These are phyloP conservation scores for Pseudotriccus pelzelni DNA, from an alignment of 2,797 vertebrate genomes.

Conservation along the genomic window DNA sequence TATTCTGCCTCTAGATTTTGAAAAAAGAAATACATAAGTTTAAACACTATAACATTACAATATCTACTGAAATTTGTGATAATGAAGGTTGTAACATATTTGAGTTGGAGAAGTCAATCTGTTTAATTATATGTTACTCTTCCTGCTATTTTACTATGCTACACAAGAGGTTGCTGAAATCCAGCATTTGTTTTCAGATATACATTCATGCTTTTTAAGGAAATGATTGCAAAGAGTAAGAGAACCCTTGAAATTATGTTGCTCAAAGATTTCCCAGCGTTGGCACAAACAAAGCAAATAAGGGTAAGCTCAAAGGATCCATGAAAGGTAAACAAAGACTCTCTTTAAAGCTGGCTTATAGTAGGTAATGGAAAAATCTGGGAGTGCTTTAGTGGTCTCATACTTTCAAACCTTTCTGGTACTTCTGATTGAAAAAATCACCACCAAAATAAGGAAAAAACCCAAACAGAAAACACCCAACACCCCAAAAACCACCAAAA, in stretches of 20 bases:
- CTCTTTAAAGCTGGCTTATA: background rate
- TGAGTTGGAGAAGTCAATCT: background rate
- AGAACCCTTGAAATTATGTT: background rate
- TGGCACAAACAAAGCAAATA: background rate
- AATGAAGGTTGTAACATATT: background rate
- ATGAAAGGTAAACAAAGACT: background rate
- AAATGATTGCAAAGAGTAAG: background rate
- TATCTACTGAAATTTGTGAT: background rate
- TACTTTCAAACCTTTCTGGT: background rate
- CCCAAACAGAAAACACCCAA: background rate
- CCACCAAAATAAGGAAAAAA: background rate
- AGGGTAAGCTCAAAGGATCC: background rate
- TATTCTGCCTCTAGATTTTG: background rate
- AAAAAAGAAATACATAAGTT: background rate
- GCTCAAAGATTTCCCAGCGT: background rate
- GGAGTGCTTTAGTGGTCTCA: background rate
- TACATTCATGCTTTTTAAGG: background rate
- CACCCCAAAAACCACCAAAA: rapidly evolving
- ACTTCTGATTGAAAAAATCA: background rate
- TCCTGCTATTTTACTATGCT: constrained; percentile 59
- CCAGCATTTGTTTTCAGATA: constrained; percentile 24
- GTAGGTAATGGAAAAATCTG: background rate
- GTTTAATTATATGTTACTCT: background rate
- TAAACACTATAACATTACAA: background rate
- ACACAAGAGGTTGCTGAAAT: constrained; percentile 69